Percentiles rank a stretch among this genome's conserved stretches.
These are phyloP conservation scores for Darevskia mixta DNA, from an alignment of 2,797 vertebrate species.

Conservation along the genomic window DNA sequence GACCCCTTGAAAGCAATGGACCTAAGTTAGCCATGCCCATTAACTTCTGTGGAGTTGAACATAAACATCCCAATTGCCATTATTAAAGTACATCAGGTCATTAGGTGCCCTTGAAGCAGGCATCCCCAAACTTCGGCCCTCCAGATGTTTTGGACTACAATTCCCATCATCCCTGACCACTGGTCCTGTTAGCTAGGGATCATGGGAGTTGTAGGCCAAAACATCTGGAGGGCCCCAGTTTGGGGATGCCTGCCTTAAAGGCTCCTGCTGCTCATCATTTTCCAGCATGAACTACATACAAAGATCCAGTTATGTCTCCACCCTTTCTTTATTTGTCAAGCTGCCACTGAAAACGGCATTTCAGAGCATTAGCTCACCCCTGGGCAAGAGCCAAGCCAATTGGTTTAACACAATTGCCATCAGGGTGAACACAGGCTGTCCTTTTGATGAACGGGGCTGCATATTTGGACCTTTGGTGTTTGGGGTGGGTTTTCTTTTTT, in stretches of 20 bases:
- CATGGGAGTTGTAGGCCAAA: no score
- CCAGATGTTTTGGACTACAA: no score
- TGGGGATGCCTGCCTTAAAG: background rate
- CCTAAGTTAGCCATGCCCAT: no score
- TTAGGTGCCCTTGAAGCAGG: background rate
- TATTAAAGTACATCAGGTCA: background rate
- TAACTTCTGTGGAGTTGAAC: no score
- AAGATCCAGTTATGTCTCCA: background rate
- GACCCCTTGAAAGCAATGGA: no score
- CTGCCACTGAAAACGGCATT: background rate
- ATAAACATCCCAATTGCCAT: background rate
- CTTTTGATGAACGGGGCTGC: conserved; percentile 9
- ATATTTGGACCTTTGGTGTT: background rate
- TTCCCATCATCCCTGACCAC: no score
- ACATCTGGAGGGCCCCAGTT: no score
- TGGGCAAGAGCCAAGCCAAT: background rate
- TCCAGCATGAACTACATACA: background rate
- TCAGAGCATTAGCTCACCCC: background rate
- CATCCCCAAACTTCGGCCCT: no score
- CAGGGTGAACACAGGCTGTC: background rate
- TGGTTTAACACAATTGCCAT: conserved; percentile 2
- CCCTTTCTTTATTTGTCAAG: background rate
- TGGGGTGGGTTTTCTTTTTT: background rate
- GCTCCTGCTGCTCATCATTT: background rate
- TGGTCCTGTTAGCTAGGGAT: no score